Evolutionary conservation across 2,888 invertebrate genomes (phyloP).

Genomic region (Pandemis heparana): DNA sequence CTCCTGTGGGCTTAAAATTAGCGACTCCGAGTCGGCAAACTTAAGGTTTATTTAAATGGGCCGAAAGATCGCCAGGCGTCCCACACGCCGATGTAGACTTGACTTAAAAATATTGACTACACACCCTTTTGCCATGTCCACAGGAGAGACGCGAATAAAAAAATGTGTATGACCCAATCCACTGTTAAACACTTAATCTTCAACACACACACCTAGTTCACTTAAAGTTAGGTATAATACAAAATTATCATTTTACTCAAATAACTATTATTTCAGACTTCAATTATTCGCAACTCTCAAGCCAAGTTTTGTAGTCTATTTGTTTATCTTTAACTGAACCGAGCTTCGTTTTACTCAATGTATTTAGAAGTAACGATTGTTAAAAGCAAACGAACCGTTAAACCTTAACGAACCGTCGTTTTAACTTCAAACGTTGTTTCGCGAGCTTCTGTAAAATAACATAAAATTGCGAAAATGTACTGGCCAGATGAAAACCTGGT

Average conservation of each 20-base stretch:
- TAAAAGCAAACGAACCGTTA: slow-evolving; percentile 2
- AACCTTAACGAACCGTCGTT: slow-evolving; percentile 1
- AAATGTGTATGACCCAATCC: no score
- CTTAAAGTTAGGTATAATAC: no score
- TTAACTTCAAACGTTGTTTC: not conserved
- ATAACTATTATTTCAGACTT: not conserved
- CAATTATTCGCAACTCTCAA: not conserved
- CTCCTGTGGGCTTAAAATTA: no score
- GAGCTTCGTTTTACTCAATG: not conserved
- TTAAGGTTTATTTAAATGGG: no score
- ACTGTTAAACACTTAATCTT: no score
- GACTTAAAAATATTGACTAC: no score
- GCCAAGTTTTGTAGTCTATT: not conserved
- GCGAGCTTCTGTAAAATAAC: not conserved
- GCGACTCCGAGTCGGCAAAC: no score
- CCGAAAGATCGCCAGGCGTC: no score
- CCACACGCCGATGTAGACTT: no score
- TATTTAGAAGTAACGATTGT: not conserved
- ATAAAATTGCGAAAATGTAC: not conserved
- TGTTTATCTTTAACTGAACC: not conserved
- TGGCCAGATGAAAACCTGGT: not conserved
- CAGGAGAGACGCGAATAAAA: no score
- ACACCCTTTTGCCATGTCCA: no score
- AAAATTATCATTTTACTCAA: not conserved
- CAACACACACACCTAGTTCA: no score